Percentiles rank a stretch among this genome's conserved stretches.
phyloP scores from a whole-genome alignment of 1,140 invertebrate genomes.

The Neuroterus valhalla region DNA sequence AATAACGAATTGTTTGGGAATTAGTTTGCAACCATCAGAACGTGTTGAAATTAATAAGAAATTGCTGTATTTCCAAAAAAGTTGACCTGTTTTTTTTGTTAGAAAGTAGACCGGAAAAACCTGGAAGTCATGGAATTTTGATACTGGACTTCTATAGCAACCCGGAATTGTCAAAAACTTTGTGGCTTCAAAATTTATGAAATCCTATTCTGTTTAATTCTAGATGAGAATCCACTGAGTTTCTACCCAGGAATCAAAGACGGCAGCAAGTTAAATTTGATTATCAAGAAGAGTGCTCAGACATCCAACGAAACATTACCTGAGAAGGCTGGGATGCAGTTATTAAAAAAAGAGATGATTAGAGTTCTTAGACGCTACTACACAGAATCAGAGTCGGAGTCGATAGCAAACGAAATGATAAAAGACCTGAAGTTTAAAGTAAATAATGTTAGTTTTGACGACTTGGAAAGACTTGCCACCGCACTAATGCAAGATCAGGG shows the following conservation, averaged over 20 bases:
- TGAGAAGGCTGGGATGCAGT: conserved; percentile 56
- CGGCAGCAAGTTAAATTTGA: conserved; percentile 67
- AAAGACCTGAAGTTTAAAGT: conserved; percentile 71
- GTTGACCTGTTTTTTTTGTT: too few species aligned
- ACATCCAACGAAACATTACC: conserved; percentile 48
- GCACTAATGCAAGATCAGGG: conserved; percentile 72
- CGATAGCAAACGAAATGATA: conserved; percentile 68
- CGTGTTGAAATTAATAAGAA: too few species aligned
- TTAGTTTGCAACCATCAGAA: too few species aligned
- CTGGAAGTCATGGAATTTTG: too few species aligned
- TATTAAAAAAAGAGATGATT: conserved; percentile 66
- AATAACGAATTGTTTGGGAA: too few species aligned
- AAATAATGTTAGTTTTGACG: conserved; percentile 69
- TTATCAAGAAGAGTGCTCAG: conserved; percentile 63
- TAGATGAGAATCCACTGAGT: conserved; percentile 70
- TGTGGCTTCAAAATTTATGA: background rate
- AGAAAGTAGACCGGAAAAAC: too few species aligned
- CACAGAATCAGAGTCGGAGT: conserved; percentile 66
- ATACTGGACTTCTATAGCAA: too few species aligned
- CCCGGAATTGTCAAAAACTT: too few species aligned
- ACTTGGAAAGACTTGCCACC: conserved; percentile 73
- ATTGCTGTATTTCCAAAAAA: too few species aligned
- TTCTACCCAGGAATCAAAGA: conserved; percentile 73
- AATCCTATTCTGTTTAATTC: conserved; percentile 39
- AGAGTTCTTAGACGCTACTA: conserved; percentile 70